These are phyloP conservation scores for Furcifer pardalis DNA, from an alignment of 2,797 vertebrate genomes.

Conservation along the genomic window DNA sequence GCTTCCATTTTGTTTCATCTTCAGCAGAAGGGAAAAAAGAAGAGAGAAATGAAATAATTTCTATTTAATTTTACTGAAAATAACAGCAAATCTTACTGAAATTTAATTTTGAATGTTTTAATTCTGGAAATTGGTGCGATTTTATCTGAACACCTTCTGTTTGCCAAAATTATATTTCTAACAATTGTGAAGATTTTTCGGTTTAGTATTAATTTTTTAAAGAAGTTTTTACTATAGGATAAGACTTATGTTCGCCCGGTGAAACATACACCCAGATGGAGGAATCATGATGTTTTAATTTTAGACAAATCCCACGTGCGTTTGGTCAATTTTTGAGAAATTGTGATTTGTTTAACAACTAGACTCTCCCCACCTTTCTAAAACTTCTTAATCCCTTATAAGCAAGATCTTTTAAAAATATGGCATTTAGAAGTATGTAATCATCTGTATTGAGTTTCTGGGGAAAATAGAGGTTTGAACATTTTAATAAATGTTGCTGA, in stretches of 20 bases:
- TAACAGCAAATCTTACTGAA: slow-evolving; percentile 18
- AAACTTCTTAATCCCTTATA: background rate
- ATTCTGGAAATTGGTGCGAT: background rate
- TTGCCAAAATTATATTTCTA: background rate
- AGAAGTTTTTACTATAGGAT: background rate
- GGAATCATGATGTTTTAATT: background rate
- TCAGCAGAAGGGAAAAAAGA: background rate
- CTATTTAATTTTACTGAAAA: background rate
- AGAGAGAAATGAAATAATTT: background rate
- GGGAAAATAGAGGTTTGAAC: slow-evolving; percentile 41
- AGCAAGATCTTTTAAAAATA: background rate
- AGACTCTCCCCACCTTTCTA: background rate
- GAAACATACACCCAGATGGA: background rate
- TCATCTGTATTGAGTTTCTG: slow-evolving; percentile 5
- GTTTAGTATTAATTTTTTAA: no score
- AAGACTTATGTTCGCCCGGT: background rate
- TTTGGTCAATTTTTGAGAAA: background rate
- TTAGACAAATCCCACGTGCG: background rate
- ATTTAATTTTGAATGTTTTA: slow-evolving; percentile 2
- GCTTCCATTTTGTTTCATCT: slow-evolving; percentile 37
- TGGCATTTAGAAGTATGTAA: background rate
- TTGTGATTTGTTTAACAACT: background rate
- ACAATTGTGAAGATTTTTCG: background rate
- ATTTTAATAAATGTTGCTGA: slow-evolving; percentile 59
- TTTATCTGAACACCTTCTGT: background rate